Evolutionary conservation across 2,113 vertebrate genomes (phyloP), one percentile per base, ranked within the genome.

Genomic region (Paracanthobrama guichenoti): DNA sequence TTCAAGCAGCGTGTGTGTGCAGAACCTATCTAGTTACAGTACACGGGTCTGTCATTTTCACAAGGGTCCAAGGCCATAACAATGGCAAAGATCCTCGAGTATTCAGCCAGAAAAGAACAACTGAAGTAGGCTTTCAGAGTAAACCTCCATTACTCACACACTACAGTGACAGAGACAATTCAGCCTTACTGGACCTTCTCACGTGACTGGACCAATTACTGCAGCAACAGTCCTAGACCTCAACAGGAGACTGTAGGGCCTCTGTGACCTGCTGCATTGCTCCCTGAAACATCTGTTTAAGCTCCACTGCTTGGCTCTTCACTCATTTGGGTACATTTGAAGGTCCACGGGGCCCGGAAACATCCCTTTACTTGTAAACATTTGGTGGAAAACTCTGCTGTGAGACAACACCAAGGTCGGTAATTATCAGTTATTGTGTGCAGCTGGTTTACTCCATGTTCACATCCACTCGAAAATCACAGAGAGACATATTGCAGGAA

Each of bases 341-440:
- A 85, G 67, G 86, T 77, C 82, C 46, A 48, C 48, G 50, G 60
- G 79, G 84, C 79, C 67, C 79, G 62, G 79, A 88, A 84, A 84
- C 74, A 87, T 87, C 82, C 55, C 28, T 50, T 82, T 86, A 57
- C 82, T 87, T 85, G 86, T 78, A 82, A 89, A 86, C 66, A 79
- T 74, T 78, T 77, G 75, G 44, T 64, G 82, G 85, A 87, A 86
- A 88, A 84, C 74, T 76, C 72, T 84, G 79, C 79, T 79, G 87
- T 81, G 73, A 88, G 84, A 88, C 87, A 82, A 79, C 84, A 87
- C 84, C 82, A 84, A 84, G 82, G 89, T 88, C 79, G 22, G 66
- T 88, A 87, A 90, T 88, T 88, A 90, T 88, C 86, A 77, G 77
- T 81, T 84, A 88, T 85, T 85, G 78, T 81, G 66, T 42, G 67